Base-by-base conservation (phyloP, 2,113 vertebrate species). In the Oryzias javanicus region DNA sequence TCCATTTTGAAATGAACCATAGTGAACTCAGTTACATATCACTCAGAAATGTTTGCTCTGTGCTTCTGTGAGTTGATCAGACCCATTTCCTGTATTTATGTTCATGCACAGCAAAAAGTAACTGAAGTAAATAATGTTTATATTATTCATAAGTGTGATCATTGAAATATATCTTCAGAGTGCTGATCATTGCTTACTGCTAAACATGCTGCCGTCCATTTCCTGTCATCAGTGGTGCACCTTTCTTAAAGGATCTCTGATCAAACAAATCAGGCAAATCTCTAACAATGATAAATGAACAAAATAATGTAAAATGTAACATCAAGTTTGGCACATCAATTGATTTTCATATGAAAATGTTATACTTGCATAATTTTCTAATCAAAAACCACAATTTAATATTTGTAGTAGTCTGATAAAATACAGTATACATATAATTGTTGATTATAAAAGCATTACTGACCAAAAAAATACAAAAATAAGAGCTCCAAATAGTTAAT, bases 1-100 rank as follows among this genome's bases (percentile, higher is more conserved):
- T 70, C 60, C 80, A 90, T 86, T 80, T 24, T 79, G 69, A 72
- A 80, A 88, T 81, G 73, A 86, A 75, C 46, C 58, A 24, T 65
- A 74, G 52, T 83, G 67, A 55, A 46, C 63, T 70, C 8, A 70
- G 53, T 68, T 68, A 51, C 44, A 69, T 64, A 64, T 84, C 76
- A 74, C 85, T 74, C 50, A 49, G 69, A 75, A 85, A 85, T 87
- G 83, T 69, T 52, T 78, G 65, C 58, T 70, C 77, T 70, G 59
- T 85, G 70, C 55, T 82, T 75, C 71, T 75, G 71, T 78, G 67
- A 83, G 57, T 86, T 86, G 83, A 82, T 84, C 82, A 82, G 72
- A 86, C 76, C 83, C 91, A 92, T 92, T 84, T 72, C 66, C 65
- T 80, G 61, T 85, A 67, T 82, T 69, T 85, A 89, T 91, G 65